Percentiles rank a stretch among this genome's conserved stretches.
Evolutionary conservation across 1,140 invertebrate species (phyloP).

Genomic region (Babylonia areolata): DNA sequence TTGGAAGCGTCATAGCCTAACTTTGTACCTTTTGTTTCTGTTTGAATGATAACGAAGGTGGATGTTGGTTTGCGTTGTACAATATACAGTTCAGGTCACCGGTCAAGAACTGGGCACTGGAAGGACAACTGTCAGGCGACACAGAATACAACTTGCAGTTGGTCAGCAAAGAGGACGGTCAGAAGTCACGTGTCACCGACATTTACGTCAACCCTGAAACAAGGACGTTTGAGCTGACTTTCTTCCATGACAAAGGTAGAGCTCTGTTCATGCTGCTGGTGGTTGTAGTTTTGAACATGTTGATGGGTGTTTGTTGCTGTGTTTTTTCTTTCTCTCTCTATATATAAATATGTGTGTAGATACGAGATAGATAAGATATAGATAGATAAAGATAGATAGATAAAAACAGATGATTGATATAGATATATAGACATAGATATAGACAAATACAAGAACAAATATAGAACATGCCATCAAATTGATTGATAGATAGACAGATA

Average conservation of each 20-base stretch:
- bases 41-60: background rate
- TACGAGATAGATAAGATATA: too few relatives aligned
- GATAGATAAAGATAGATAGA: too few relatives aligned
- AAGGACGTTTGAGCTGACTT: slow-evolving; percentile 35
- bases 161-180: slow-evolving; percentile 17
- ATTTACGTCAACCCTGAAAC: slow-evolving; percentile 37
- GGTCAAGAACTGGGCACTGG: slow-evolving; percentile 36
- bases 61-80: background rate
- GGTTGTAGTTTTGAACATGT: background rate
- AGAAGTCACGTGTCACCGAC: slow-evolving; percentile 15
- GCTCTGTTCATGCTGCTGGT: background rate
- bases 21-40: too few relatives aligned
- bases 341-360: too few relatives aligned
- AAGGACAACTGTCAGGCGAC: slow-evolving; percentile 26
- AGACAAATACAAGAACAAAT: too few relatives aligned
- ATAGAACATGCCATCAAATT: too few relatives aligned
- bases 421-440: too few relatives aligned
- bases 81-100: slow-evolving; percentile 38
- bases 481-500: too few relatives aligned
- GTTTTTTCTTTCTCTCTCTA: too few relatives aligned
- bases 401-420: too few relatives aligned
- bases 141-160: slow-evolving; percentile 32
- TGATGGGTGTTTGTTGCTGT: background rate
- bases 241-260: slow-evolving; percentile 36
- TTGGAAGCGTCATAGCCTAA: too few relatives aligned